Percentiles rank a stretch among this genome's conserved stretches.
Conservation (phyloP, 2,113 vertebrate species). For the Diphyllodes magnificus region DNA sequence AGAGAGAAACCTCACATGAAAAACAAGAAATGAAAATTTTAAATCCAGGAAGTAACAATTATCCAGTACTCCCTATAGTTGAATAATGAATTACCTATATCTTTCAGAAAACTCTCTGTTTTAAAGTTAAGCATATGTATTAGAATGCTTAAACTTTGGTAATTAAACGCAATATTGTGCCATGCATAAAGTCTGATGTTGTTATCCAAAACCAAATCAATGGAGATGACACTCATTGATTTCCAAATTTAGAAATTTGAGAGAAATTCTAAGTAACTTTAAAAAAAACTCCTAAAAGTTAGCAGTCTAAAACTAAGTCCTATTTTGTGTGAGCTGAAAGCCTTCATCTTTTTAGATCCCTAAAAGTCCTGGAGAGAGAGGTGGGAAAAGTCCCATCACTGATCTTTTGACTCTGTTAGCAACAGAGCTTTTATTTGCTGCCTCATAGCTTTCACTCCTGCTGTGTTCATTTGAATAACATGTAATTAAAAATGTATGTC, state of each 20-base stretch:
- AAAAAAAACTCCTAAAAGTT: neutral
- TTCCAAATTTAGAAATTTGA: neutral
- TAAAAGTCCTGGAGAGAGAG: neutral
- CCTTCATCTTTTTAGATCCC: neutral
- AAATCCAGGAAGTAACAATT: neutral
- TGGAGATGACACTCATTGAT: neutral
- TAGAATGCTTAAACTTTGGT: neutral
- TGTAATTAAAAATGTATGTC: neutral
- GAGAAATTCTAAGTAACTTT: neutral
- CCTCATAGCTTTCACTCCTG: neutral
- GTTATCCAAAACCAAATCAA: neutral
- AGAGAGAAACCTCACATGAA: neutral
- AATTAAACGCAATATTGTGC: neutral
- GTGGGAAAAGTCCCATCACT: neutral
- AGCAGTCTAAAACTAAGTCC: neutral
- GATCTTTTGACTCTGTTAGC: neutral
- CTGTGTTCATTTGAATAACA: neutral
- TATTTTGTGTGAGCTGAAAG: neutral
- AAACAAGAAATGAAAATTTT: neutral
- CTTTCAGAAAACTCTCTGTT: neutral
- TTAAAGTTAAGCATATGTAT: neutral
- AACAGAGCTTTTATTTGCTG: neutral
- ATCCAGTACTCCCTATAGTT: neutral
- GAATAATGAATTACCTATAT: neutral
- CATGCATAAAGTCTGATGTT: accelerated